Evolutionary conservation across 2,113 vertebrate genomes (phyloP).

Genomic region (Corythornis vintsioides): DNA sequence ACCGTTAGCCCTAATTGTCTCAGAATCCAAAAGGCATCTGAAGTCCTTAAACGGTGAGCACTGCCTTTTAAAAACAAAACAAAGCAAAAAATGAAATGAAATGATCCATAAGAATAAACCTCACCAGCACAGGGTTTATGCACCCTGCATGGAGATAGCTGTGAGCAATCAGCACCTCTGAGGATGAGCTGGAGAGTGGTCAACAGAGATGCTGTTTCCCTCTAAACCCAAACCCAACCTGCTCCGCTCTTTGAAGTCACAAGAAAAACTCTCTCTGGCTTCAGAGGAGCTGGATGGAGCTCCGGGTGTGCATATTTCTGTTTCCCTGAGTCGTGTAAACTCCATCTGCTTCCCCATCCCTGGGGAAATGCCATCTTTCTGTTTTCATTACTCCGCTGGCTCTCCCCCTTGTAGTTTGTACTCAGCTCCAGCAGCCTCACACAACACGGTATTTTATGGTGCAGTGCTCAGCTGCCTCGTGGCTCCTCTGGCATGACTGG

Average conservation of each 20-base stretch:
- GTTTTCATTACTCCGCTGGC: background rate
- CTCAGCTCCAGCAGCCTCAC: background rate
- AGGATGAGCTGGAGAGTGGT: background rate
- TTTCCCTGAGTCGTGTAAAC: background rate
- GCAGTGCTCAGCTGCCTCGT: background rate
- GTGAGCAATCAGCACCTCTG: fast-evolving
- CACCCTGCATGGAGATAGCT: background rate
- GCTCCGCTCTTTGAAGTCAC: background rate
- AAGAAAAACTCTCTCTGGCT: background rate
- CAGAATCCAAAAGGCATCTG: background rate
- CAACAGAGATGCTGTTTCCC: background rate
- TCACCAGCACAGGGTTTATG: fast-evolving
- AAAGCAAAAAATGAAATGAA: background rate
- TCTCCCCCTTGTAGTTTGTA: background rate
- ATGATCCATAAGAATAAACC: fast-evolving
- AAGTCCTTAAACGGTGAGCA: background rate
- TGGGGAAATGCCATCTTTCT: background rate
- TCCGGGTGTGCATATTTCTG: background rate
- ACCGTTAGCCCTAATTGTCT: background rate
- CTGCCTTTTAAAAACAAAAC: too few species aligned
- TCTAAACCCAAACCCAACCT: background rate
- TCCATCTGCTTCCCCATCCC: constrained; percentile 18
- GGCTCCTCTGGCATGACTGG: background rate
- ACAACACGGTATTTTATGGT: background rate
- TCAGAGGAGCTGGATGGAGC: background rate